phyloP scores from a whole-genome alignment of 2,113 vertebrate genomes.

The Spheniscus mendiculus region DNA sequence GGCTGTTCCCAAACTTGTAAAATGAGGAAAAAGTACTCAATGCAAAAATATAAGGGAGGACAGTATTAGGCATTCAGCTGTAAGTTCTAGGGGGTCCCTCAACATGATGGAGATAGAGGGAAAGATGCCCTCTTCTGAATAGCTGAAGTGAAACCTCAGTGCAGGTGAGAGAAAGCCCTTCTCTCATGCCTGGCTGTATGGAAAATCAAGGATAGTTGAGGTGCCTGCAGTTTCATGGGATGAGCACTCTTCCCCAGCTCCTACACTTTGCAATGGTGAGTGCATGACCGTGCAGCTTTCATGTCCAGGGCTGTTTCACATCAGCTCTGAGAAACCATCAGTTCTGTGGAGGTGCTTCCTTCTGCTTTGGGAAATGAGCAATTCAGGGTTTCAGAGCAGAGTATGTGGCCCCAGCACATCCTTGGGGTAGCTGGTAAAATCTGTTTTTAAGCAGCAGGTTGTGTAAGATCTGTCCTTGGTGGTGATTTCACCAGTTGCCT shows the following conservation, averaged over 20 bases:
- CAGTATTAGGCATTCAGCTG: not conserved
- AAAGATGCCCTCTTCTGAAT: not conserved
- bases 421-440: not conserved
- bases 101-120: not conserved
- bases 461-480: not conserved
- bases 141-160: not conserved
- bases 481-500: not conserved
- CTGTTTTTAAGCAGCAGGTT: not conserved
- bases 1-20: not conserved
- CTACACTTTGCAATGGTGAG: not conserved
- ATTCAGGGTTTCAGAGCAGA: not conserved
- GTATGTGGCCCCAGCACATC: accelerated
- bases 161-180: not conserved
- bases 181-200: accelerated
- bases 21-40: not conserved
- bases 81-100: not conserved
- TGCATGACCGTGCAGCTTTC: too few relatives aligned
- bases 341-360: not conserved
- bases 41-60: not conserved
- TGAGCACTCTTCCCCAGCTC: not conserved
- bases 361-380: too few relatives aligned
- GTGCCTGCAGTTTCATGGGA: not conserved
- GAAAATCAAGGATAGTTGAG: accelerated
- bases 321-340: not conserved
- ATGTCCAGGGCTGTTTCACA: not conserved